These are phyloP conservation scores for Tachystola acroxantha DNA, from an alignment of 2,888 invertebrate genomes.

Conservation along the genomic window DNA sequence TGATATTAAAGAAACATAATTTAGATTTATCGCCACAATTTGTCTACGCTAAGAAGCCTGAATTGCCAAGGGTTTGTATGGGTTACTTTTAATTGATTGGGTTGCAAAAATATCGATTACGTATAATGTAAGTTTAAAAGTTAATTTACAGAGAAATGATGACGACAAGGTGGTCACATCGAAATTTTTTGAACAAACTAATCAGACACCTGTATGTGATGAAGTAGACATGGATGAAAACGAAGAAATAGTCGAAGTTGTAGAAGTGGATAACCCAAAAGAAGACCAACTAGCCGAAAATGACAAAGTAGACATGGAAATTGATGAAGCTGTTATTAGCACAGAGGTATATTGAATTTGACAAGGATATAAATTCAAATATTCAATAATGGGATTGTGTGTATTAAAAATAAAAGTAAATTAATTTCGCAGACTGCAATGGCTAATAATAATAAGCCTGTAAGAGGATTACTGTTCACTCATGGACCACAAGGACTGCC, in stretches of 20 bases:
- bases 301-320: no score
- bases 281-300: no score
- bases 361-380: no score
- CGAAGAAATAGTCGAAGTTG: not conserved
- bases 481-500: constrained; percentile 45
- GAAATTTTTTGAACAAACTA: constrained; percentile 42
- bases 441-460: constrained; percentile 16
- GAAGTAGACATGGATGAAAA: not conserved
- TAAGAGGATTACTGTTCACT: constrained; percentile 44
- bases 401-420: no score
- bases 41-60: constrained; percentile 47
- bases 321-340: no score
- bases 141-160: constrained; percentile 31
- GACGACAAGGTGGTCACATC: constrained; percentile 41
- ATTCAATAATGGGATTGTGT: no score
- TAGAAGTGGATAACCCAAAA: not conserved
- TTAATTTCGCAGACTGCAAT: no score
- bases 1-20: constrained; percentile 52
- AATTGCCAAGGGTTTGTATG: constrained; percentile 28
- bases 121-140: no score
- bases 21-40: constrained; percentile 59
- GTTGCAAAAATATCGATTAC: no score
- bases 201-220: constrained; percentile 6
- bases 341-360: no score
- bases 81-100: no score